Evolutionary conservation across 2,113 vertebrate genomes (phyloP), one percentile per base, ranked within the genome.

Genomic region (Malurus melanocephalus): DNA sequence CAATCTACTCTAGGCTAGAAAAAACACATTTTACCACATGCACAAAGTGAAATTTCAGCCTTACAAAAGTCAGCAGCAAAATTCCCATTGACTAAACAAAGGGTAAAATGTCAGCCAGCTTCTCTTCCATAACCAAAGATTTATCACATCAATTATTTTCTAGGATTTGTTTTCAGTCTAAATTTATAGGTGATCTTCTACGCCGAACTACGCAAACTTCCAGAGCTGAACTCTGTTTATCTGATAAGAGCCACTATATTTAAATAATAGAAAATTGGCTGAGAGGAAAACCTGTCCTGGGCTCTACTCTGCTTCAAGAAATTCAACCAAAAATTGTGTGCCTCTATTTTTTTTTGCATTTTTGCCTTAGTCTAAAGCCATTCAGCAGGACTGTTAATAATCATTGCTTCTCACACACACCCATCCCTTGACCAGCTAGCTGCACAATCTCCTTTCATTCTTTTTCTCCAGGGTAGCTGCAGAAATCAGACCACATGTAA

Each of bases 371-470:
- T 82, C 57, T 81, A 85, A 94, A 94, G 79, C 52, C 57, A 19
- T 87, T 62, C 81, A 96, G 87, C 62, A 79, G 93, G 81, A 95
- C 89, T 94, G 80, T 89, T 92, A 96, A 94, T 89, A 96, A 95
- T 85, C 93, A 94, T 94, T 93, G 88, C 94, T 89, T 92, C 91
- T 92, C 88, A 87, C 56, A 28, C 43, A 51, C 71, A 85, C 75
- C 69, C 92, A 86, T 73, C 77, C 91, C 86, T 93, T 92, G 80
- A 94, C 94, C 94, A 90, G 89, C 30, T 87, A 92, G 88, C 94
- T 97, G 91, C 93, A 95, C 96, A 95, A 94, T 91, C 93, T 95
- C 92, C 90, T 94, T 93, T 94, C 83, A 94, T 91, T 91, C 78
- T 93, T 92, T 95, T 96, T 96, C 95, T 96, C 87, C 85, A 56